Percentiles rank a stretch among this genome's conserved stretches.
Conservation (phyloP, 2,113 vertebrate genomes). For the Haemorhous mexicanus region DNA sequence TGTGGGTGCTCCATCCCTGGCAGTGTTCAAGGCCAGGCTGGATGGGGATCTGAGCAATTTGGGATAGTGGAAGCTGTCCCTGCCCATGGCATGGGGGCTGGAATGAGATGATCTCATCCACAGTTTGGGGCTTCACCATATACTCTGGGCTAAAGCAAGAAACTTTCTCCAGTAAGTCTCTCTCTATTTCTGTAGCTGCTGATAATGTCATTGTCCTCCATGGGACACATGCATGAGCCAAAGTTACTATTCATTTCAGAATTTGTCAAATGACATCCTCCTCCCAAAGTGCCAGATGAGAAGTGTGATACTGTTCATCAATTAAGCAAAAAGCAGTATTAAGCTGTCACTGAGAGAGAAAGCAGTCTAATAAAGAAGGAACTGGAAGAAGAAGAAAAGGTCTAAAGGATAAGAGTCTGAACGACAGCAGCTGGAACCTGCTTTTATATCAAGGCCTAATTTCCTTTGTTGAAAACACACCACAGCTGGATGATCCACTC, state of each 20-base stretch:
- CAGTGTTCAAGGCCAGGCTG: neutral
- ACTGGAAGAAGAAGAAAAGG: neutral
- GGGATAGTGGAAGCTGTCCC: neutral
- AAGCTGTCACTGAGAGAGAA: neutral
- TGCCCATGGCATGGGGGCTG: neutral
- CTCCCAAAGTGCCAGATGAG: neutral
- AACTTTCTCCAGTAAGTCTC: neutral
- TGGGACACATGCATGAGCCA: neutral
- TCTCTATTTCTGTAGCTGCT: neutral
- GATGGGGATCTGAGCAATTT: neutral
- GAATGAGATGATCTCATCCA: neutral
- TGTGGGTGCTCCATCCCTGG: neutral
- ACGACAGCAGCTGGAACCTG: neutral
- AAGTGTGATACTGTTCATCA: neutral
- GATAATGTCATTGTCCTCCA: neutral
- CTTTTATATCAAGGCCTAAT: neutral
- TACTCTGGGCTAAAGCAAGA: neutral
- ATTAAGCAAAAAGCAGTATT: neutral
- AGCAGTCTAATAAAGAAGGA: neutral
- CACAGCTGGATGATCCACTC: neutral
- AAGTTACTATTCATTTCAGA: neutral
- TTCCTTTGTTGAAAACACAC: neutral
- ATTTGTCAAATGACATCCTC: neutral
- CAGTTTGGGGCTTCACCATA: neutral
- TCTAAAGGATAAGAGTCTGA: neutral